Conservation (phyloP, 2,888 invertebrate genomes). For the Polydrusus pterygomalis region DNA sequence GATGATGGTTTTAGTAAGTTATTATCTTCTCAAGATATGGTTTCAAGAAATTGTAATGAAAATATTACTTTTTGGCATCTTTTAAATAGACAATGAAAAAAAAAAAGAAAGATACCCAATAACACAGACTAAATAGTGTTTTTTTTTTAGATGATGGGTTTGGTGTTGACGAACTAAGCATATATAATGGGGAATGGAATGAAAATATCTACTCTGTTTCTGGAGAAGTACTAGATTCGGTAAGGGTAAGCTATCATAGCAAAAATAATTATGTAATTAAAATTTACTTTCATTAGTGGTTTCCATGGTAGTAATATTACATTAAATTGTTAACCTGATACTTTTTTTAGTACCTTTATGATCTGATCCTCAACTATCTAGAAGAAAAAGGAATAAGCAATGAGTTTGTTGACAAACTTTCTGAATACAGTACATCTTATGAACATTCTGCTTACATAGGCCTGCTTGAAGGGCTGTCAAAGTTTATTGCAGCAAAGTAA, state of each 20-base stretch:
- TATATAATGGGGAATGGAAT: constrained; percentile 91
- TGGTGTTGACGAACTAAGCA: constrained; percentile 94
- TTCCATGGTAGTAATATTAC: not conserved
- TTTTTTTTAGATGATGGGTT: constrained; percentile 86
- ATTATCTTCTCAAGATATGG: not conserved
- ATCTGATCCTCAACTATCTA: constrained; percentile 93
- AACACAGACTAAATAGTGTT: no score
- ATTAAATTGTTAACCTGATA: no score
- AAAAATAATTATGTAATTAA: not conserved
- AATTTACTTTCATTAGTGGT: no score
- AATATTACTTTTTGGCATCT: no score
- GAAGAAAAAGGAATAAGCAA: constrained; percentile 97
- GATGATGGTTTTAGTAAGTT: constrained; percentile 83
- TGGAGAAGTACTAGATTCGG: constrained; percentile 96
- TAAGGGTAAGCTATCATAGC: constrained; percentile 71
- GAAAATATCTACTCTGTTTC: constrained; percentile 93
- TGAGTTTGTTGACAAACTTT: constrained; percentile 92
- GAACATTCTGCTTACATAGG: constrained; percentile 95
- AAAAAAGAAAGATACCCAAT: no score
- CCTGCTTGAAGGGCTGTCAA: constrained; percentile 89
- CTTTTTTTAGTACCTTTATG: constrained; percentile 91
- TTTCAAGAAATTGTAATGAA: no score
- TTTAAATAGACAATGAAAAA: no score
- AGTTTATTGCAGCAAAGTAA: constrained; percentile 83
- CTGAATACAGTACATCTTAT: constrained; percentile 91